phyloP scores from a whole-genome alignment of 2,113 vertebrate genomes.

The Delphinapterus leucas region DNA sequence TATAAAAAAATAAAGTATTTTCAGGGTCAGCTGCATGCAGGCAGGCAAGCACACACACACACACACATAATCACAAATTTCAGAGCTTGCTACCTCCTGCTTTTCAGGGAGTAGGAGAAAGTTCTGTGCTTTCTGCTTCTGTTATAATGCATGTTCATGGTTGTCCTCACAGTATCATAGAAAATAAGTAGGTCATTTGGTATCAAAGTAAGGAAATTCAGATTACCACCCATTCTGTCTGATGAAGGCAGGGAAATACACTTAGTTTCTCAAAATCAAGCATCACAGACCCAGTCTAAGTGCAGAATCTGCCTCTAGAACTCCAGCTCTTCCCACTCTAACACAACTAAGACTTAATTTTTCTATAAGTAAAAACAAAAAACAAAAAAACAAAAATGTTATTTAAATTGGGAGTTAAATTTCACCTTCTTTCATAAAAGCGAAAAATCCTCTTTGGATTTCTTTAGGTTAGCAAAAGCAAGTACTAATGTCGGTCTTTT shows the following conservation, averaged over 20 bases:
- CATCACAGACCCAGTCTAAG: fast-evolving
- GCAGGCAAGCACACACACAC: not conserved
- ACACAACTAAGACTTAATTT: not conserved
- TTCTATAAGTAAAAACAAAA: not conserved
- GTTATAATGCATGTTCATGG: not conserved
- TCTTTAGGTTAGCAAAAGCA: not conserved
- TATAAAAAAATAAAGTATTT: not conserved
- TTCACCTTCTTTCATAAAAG: not conserved
- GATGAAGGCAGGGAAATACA: not conserved
- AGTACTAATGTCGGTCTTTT: not conserved
- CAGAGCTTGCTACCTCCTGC: not conserved
- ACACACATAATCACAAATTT: not conserved
- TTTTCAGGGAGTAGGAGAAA: not conserved
- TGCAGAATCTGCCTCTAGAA: not conserved
- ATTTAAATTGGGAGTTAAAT: not conserved
- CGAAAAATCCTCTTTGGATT: not conserved
- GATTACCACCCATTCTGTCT: not conserved
- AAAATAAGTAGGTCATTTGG: not conserved
- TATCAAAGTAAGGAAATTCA: not conserved
- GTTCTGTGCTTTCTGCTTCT: not conserved
- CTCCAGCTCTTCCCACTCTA: not conserved
- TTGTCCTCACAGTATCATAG: not conserved
- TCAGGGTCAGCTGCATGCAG: not conserved
- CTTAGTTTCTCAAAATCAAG: not conserved
- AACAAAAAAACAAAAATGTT: not conserved